Percentiles rank a stretch among this genome's conserved stretches.
phyloP scores from a whole-genome alignment of 1,140 invertebrate species.

The Diachasma alloeum region DNA sequence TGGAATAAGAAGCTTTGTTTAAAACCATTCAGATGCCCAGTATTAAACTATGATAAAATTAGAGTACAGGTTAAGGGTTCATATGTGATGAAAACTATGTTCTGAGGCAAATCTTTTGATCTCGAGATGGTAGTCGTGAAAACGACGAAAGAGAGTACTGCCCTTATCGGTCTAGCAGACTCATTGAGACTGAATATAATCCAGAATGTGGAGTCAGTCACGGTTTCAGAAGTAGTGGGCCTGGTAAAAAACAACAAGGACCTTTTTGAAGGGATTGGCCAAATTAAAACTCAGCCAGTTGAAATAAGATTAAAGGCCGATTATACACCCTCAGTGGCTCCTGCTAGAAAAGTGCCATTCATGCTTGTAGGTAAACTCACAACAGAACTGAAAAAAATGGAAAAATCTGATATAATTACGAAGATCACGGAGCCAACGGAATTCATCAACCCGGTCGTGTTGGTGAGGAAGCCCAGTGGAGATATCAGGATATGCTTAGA shows the following conservation, averaged over 20 bases:
- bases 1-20: neutral
- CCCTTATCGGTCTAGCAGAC: too few relatives aligned
- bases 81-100: too few relatives aligned
- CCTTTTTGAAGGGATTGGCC: neutral
- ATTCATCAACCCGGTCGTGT: conserved; percentile 61
- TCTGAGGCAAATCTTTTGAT: too few relatives aligned
- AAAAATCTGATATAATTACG: conserved; percentile 42
- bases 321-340: conserved; percentile 41
- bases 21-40: too few relatives aligned
- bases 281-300: neutral
- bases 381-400: conserved; percentile 42
- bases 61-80: too few relatives aligned
- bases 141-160: too few relatives aligned
- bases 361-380: conserved; percentile 45
- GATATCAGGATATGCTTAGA: conserved; percentile 64
- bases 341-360: conserved; percentile 51
- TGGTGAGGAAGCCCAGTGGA: conserved; percentile 61
- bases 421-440: conserved; percentile 53
- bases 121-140: too few relatives aligned
- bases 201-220: too few relatives aligned
- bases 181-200: too few relatives aligned
- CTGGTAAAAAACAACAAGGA: neutral
- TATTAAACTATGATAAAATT: too few relatives aligned
- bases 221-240: neutral
- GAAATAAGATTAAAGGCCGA: conserved; percentile 34